These are phyloP conservation scores for Molossus alvarezi DNA, from an alignment of 2,797 vertebrate species.

Conservation along the genomic window DNA sequence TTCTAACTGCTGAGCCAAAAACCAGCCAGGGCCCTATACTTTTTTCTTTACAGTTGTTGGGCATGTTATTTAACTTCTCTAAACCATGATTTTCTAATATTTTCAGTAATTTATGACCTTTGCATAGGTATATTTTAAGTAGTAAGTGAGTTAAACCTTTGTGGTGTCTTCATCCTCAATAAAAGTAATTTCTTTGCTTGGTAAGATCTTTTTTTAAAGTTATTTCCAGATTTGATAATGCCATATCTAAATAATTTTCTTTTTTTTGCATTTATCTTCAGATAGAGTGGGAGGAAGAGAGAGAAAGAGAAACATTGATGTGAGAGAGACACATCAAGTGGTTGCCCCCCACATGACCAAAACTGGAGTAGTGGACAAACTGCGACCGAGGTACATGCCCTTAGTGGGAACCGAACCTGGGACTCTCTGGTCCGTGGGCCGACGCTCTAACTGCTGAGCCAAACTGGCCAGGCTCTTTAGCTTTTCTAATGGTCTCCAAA, in stretches of 20 bases:
- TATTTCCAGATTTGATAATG: slow-evolving; percentile 38
- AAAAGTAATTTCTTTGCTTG: slow-evolving; percentile 25
- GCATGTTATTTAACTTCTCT: slow-evolving; percentile 28
- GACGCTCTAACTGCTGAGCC: too few species aligned
- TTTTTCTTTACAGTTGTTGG: slow-evolving; percentile 29
- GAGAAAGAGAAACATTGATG: too few species aligned
- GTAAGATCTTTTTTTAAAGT: slow-evolving; percentile 41
- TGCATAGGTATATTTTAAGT: slow-evolving; percentile 23
- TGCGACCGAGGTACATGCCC: too few species aligned
- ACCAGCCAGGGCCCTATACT: too few species aligned
- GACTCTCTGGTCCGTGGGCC: too few species aligned
- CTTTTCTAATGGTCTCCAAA: slow-evolving; percentile 26
- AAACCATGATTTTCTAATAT: slow-evolving; percentile 47
- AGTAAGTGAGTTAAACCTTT: slow-evolving; percentile 21
- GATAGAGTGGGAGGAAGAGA: too few species aligned
- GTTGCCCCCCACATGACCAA: too few species aligned
- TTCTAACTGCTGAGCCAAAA: too few species aligned
- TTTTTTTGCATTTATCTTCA: too few species aligned
- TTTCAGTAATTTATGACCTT: neutral
- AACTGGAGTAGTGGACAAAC: too few species aligned
- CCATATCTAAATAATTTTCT: slow-evolving; percentile 3
- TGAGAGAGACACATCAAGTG: too few species aligned
- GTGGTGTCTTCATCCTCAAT: neutral
- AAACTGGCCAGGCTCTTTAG: neutral
- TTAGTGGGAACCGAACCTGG: too few species aligned